Evolutionary conservation across 1,140 invertebrate genomes (phyloP).

Genomic region (Gerris buenoi): DNA sequence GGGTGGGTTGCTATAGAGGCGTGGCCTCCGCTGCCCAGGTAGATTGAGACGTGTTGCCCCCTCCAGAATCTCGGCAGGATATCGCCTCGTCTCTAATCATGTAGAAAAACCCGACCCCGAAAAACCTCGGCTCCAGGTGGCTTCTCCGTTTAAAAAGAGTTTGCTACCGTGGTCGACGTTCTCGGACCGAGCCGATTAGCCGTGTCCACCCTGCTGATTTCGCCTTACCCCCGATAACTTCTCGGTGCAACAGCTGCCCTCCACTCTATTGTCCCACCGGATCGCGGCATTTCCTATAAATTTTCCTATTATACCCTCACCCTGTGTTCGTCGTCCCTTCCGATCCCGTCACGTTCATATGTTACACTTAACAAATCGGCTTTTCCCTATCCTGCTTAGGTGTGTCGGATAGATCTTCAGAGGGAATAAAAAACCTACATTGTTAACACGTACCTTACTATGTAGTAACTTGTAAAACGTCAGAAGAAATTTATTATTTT

Average conservation of each 20-base stretch:
- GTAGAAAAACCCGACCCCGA: neutral
- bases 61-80: neutral
- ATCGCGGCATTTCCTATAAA: neutral
- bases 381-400: too few species aligned
- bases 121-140: neutral
- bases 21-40: neutral
- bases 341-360: neutral
- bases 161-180: neutral
- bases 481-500: neutral
- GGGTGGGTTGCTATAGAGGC: neutral
- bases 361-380: neutral
- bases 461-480: neutral
- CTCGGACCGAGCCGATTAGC: neutral
- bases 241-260: neutral
- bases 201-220: neutral
- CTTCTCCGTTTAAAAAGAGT: neutral
- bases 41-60: neutral
- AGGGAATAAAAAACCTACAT: too few species aligned
- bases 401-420: too few species aligned
- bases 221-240: neutral
- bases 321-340: too few species aligned
- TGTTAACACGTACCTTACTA: neutral
- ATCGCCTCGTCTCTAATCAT: neutral
- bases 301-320: neutral
- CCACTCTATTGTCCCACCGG: neutral